phyloP scores from a whole-genome alignment of 2,797 vertebrate species.

The Ambastaia sidthimunki region DNA sequence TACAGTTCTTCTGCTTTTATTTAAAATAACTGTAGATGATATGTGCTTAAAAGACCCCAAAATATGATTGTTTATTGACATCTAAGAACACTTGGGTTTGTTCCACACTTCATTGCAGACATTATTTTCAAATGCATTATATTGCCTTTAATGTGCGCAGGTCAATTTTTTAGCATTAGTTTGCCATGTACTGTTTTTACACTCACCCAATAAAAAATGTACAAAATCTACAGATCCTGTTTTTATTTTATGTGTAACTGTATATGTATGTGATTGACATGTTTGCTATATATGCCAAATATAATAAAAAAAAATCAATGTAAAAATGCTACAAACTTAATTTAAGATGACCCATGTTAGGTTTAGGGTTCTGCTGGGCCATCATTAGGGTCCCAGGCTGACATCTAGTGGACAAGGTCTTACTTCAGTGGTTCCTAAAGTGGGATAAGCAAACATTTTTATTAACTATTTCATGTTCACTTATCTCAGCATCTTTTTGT shows the following conservation, averaged over 20 bases:
- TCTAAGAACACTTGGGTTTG: neutral
- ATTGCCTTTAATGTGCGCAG: neutral
- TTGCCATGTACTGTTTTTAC: conserved; percentile 39
- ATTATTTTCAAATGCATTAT: neutral
- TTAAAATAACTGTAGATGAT: neutral
- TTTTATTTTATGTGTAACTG: neutral
- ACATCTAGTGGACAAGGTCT: conserved; percentile 53
- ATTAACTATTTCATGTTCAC: no score
- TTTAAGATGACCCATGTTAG: no score
- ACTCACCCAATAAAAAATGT: neutral
- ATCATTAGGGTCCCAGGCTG: conserved; percentile 13
- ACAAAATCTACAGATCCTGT: neutral
- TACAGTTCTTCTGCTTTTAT: neutral
- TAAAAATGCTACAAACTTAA: no score
- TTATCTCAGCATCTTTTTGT: conserved; percentile 12
- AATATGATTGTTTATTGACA: neutral
- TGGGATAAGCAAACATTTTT: no score
- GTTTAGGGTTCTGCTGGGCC: neutral
- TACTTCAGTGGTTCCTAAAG: no score
- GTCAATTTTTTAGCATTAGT: neutral
- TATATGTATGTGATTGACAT: no score
- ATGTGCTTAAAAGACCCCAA: neutral
- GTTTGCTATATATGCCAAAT: no score
- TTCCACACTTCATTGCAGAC: neutral
- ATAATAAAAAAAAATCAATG: no score